phyloP scores from a whole-genome alignment of 2,888 invertebrate species.

The Acleris holmiana region DNA sequence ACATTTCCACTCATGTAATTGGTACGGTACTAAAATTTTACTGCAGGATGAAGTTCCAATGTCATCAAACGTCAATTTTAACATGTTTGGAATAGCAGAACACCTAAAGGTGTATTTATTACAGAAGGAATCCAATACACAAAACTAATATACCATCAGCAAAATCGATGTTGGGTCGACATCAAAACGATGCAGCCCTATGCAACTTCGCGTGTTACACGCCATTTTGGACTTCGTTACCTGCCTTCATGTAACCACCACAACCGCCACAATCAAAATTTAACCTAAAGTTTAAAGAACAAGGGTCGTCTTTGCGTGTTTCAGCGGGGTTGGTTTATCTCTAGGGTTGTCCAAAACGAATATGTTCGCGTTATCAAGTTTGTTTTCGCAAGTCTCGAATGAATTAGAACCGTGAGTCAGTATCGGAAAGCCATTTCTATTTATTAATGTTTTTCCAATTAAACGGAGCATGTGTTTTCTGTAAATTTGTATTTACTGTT shows the following conservation, averaged over 20 bases:
- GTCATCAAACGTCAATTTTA: too few relatives aligned
- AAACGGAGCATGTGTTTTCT: neutral
- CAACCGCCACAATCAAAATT: constrained; percentile 21
- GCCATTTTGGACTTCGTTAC: constrained; percentile 52
- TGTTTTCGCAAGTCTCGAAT: constrained; percentile 59
- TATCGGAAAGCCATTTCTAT: constrained; percentile 60
- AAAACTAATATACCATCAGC: constrained; percentile 61
- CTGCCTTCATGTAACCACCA: constrained; percentile 38
- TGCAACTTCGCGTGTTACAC: constrained; percentile 76
- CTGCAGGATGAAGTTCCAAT: too few relatives aligned
- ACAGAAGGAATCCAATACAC: constrained; percentile 47
- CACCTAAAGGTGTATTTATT: neutral
- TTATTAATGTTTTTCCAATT: constrained; percentile 6
- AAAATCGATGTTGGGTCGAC: constrained; percentile 62
- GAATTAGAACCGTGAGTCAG: constrained; percentile 55
- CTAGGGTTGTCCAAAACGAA: constrained; percentile 39
- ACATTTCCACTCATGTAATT: too few relatives aligned
- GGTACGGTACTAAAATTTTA: too few relatives aligned
- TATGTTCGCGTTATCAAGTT: constrained; percentile 64
- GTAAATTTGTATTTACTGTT: neutral
- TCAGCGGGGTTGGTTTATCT: neutral
- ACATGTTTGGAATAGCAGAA: too few relatives aligned
- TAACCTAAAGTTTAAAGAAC: neutral
- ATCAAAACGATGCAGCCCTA: constrained; percentile 68
- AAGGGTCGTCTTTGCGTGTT: constrained; percentile 36